Evolutionary conservation across 2,888 invertebrate species (phyloP), one percentile per base, ranked within the genome.

Genomic region (Eledone cirrhosa): DNA sequence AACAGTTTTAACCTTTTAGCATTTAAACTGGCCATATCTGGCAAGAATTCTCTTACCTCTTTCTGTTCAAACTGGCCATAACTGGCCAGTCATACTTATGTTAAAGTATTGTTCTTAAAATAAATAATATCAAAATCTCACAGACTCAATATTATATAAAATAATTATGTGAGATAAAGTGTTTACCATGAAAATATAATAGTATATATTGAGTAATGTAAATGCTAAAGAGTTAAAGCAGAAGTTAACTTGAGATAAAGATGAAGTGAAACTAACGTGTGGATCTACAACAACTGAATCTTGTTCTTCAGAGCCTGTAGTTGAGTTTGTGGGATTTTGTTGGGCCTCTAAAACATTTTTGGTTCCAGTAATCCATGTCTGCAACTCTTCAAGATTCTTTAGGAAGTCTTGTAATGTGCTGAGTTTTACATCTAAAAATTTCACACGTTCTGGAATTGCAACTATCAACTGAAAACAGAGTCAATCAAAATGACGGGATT

Each of bases 271-370:
- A 65, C 77, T 63, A 80, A 88, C 89, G 85, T 87, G 83, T 33
- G 85, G 86, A 78, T 88, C 89, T 4, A 87, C 84, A 63, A 88
- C 83, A 19, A 87, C 85, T 33, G 87, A 86, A 80, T 87, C 86
- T 74, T 84, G 84, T 69, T 85, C 86, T n/a, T 85, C 87, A 0
- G 80, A 27, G 11, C 87, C 86, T 0, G 90, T 88, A 0, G 86
- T 85, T 41, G 90, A 89, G 33, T 83, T 83, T 22, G 86, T 84
- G 24, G 89, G 88, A 27, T 85, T 83, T 48, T 86, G 84, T 78
- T 87, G 87, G 1, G 83, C 81, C 78, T 89, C 87, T 41, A 89
- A 83, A 11, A 89, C 83, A 14, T 83, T 83, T 78, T 85, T 85
- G 7, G 90, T 89, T 14, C 85, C 84, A 1, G 80, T 82, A 48